Conservation (phyloP, 23 tunicate genomes). For the Corella eumyota region DNA sequence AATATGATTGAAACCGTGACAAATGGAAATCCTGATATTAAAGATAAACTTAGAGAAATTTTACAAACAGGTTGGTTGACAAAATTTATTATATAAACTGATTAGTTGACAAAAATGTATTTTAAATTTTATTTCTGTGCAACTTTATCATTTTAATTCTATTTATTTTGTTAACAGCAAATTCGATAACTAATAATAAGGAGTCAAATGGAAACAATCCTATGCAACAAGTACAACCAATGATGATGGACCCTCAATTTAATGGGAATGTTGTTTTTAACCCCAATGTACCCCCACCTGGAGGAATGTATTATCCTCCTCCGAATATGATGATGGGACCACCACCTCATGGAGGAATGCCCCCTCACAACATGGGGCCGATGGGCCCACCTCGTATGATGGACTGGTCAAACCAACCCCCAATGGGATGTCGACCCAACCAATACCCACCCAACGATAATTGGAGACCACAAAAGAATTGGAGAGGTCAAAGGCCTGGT, state of each 20-base stretch:
- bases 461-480: too few species aligned
- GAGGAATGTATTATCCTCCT: constrained; percentile 3
- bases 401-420: too few species aligned
- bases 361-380: too few species aligned
- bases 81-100: not conserved
- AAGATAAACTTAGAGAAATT: constrained; percentile 54
- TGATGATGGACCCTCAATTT: constrained; percentile 19
- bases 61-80: constrained; percentile 50
- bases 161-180: constrained; percentile 1
- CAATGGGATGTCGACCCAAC: too few species aligned
- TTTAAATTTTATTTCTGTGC: too few species aligned
- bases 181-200: not conserved
- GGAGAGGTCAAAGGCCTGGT: too few species aligned
- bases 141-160: too few species aligned
- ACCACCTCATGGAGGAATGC: too few species aligned
- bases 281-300: constrained; percentile 18
- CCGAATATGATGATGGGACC: not conserved
- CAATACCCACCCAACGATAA: too few species aligned
- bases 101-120: too few species aligned
- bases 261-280: constrained; percentile 13
- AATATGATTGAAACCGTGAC: constrained; percentile 11
- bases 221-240: constrained; percentile 18
- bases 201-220: constrained; percentile 2
- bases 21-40: constrained; percentile 16
- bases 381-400: too few species aligned